Evolutionary conservation across 2,888 invertebrate genomes (phyloP), one percentile per base, ranked within the genome.

Genomic region (Noctua janthe): DNA sequence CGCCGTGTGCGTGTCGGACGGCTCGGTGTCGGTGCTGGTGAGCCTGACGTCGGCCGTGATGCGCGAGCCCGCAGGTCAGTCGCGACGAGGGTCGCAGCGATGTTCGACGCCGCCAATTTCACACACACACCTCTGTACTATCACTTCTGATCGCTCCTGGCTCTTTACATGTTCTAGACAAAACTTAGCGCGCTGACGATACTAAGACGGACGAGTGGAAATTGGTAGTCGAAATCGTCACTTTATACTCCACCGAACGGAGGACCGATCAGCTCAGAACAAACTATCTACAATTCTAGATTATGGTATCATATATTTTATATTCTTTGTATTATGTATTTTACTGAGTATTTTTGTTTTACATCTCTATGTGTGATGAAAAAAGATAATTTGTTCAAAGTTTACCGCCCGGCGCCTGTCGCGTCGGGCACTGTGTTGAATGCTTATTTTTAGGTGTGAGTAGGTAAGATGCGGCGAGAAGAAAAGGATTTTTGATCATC

Each of bases 21-120:
- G 98, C 82, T 96, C 97, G 74, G 98, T 99, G 80, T 97, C 97
- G 76, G 99, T 99, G 87, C 98, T 98, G 87, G 98, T 99, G 85
- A 98, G 99, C 85, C 97, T 99, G 85, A 99, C 99, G 74, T 99
- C 99, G 86, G 99, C 99, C 71, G 97, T 99, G 76, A 98, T 99
- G 98, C 98, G 99, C 84, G 99, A 99, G 95, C 97, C 98, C 95
- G 90, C 94, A 87, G 98, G 98, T 98, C 92, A 96, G 94, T 89
- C 29, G 1, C 7, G 13, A 0, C 20, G 0, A 1, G 1, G 0
- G 17, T 69, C 1, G 66, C 81, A 81, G 81, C 88, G 92, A 92
- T 91, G 88, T 89, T 93, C 94, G 94, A 93, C 93, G 82, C 84
- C 89, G 92, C 94, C 95, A 94, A 95, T 95, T 94, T 94, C 95